Conservation (phyloP, 2,113 vertebrate species). For the Bos taurus region DNA sequence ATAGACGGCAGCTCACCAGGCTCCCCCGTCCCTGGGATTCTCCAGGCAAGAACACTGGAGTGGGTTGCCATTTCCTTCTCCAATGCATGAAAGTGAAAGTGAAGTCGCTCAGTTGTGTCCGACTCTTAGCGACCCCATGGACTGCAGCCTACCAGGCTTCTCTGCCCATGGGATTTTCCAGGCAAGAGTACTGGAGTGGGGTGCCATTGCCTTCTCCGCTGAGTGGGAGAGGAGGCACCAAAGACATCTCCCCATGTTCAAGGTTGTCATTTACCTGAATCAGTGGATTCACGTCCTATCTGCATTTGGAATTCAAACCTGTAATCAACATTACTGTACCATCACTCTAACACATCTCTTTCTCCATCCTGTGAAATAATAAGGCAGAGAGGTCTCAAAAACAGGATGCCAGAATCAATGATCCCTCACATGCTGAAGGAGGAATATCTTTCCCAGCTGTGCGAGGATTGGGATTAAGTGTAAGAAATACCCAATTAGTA, state of each 20-base stretch:
- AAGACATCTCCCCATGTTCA: background rate
- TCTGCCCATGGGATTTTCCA: no score
- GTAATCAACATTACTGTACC: background rate
- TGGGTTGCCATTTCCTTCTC: no score
- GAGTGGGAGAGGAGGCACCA: background rate
- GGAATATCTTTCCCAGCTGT: background rate
- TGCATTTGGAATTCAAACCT: background rate
- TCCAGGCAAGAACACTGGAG: no score
- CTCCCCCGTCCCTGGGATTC: no score
- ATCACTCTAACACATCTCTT: background rate
- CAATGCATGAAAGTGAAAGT: no score
- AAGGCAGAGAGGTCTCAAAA: background rate
- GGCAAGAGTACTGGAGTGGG: no score
- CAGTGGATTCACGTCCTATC: background rate
- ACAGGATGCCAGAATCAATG: background rate
- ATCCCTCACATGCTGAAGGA: background rate
- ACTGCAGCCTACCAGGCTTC: no score
- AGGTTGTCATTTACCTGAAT: background rate
- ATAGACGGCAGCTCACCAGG: no score
- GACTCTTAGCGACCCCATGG: no score
- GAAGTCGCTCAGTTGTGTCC: no score
- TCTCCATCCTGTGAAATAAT: background rate
- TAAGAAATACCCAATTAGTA: background rate
- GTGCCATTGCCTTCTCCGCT: background rate
- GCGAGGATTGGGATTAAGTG: background rate